Percentiles rank a stretch among this genome's conserved stretches.
Evolutionary conservation across 23 tunicate genomes (phyloP).

Genomic region (Ascidia mentula): DNA sequence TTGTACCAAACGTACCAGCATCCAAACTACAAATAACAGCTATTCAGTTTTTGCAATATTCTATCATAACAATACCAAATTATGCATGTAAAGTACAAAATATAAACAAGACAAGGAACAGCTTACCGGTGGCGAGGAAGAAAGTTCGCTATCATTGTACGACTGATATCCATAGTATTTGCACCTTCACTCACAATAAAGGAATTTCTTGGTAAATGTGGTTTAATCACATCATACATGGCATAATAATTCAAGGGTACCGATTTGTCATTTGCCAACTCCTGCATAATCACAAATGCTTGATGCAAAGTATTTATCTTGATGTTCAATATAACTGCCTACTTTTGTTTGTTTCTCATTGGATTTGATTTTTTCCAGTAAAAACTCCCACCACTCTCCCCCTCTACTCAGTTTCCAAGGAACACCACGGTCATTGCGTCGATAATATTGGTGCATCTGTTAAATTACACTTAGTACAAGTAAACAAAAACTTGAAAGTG

Average conservation of each 20-base stretch:
- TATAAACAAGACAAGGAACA: not conserved
- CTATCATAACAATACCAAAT: not conserved
- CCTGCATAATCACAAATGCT: slow-evolving; percentile 28
- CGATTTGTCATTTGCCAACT: slow-evolving; percentile 65
- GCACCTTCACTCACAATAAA: slow-evolving; percentile 87
- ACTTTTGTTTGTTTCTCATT: slow-evolving; percentile 37
- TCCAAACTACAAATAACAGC: slow-evolving; percentile 40
- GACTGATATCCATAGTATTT: slow-evolving; percentile 93
- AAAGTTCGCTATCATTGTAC: slow-evolving; percentile 67
- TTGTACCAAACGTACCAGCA: slow-evolving; percentile 96
- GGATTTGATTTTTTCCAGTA: slow-evolving; percentile 53
- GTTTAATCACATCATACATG: slow-evolving; percentile 68
- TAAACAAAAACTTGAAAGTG: not conserved
- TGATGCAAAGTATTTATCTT: not conserved
- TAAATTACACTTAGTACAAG: not conserved
- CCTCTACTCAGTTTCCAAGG: slow-evolving; percentile 44
- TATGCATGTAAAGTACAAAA: not conserved
- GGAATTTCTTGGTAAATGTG: slow-evolving; percentile 53
- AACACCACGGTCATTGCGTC: slow-evolving; percentile 16
- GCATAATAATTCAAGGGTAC: slow-evolving; percentile 85
- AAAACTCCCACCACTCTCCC: slow-evolving; percentile 76
- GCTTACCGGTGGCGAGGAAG: slow-evolving; percentile 62
- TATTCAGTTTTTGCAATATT: not conserved
- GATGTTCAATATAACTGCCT: not conserved
- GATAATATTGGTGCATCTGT: not conserved